phyloP scores from a whole-genome alignment of 1,140 invertebrate genomes.

The Pissodes strobi region DNA sequence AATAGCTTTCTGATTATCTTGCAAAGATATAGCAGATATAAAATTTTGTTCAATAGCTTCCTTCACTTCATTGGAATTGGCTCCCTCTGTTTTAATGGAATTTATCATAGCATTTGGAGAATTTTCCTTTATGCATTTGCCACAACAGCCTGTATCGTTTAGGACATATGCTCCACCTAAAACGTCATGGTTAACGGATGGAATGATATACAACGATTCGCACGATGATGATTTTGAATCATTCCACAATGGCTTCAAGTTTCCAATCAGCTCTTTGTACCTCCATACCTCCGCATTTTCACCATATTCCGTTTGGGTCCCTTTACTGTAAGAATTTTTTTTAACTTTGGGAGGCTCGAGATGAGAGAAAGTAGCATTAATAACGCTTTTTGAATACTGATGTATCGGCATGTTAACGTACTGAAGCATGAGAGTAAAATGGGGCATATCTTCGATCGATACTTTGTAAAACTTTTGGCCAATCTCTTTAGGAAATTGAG shows the following conservation, averaged over 20 bases:
- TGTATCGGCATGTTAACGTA: constrained; percentile 16
- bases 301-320: constrained; percentile 8
- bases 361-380: neutral
- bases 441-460: constrained; percentile 16
- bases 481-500: neutral
- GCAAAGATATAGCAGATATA: neutral
- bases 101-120: too few species aligned
- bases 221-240: neutral
- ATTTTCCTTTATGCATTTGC: too few species aligned
- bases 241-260: constrained; percentile 8
- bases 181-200: too few species aligned
- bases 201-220: neutral
- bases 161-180: too few species aligned
- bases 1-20: constrained; percentile 7
- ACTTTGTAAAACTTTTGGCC: constrained; percentile 3
- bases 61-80: neutral
- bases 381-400: neutral
- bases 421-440: constrained; percentile 18
- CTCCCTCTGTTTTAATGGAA: neutral
- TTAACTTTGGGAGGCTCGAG: neutral
- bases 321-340: neutral
- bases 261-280: constrained; percentile 4
- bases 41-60: neutral
- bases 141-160: too few species aligned
- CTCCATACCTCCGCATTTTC: constrained; percentile 1